These are phyloP conservation scores for Dendrolimus kikuchii DNA, from an alignment of 1,140 invertebrate species.

Conservation along the genomic window DNA sequence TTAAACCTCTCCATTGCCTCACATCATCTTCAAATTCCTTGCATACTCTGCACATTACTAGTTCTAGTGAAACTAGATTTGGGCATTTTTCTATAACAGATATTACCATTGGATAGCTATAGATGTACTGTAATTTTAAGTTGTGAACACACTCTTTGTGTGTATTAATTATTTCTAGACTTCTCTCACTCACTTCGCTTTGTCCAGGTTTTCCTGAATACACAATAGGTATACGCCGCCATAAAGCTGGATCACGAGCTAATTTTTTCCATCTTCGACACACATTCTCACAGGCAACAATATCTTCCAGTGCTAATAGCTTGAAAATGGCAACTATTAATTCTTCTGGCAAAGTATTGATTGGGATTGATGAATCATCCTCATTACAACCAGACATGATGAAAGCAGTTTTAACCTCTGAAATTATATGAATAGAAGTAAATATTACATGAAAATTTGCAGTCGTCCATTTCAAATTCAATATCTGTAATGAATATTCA, in stretches of 20 bases:
- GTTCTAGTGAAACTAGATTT: constrained; percentile 49
- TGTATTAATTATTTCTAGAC: constrained; percentile 38
- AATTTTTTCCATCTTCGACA: constrained; percentile 50
- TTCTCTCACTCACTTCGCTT: constrained; percentile 46
- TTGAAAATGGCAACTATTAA: constrained; percentile 56
- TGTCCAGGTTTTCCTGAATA: constrained; percentile 53
- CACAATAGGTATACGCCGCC: constrained; percentile 42
- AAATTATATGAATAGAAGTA: no score
- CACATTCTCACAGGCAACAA: constrained; percentile 47
- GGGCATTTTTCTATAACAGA: constrained; percentile 43
- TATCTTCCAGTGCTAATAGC: constrained; percentile 41
- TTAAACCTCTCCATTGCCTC: constrained; percentile 45
- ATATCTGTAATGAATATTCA: no score
- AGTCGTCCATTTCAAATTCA: no score
- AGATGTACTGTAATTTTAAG: constrained; percentile 59
- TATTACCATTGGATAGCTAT: constrained; percentile 44
- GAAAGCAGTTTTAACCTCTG: no score
- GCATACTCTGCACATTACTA: constrained; percentile 54
- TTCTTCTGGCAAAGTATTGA: constrained; percentile 58
- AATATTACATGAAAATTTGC: no score
- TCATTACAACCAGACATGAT: background rate
- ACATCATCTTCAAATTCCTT: constrained; percentile 50
- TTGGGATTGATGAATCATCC: constrained; percentile 7
- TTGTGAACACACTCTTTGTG: constrained; percentile 37
- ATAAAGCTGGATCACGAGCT: constrained; percentile 38